phyloP scores from a whole-genome alignment of 2,888 invertebrate genomes.

The Spodoptera picta region DNA sequence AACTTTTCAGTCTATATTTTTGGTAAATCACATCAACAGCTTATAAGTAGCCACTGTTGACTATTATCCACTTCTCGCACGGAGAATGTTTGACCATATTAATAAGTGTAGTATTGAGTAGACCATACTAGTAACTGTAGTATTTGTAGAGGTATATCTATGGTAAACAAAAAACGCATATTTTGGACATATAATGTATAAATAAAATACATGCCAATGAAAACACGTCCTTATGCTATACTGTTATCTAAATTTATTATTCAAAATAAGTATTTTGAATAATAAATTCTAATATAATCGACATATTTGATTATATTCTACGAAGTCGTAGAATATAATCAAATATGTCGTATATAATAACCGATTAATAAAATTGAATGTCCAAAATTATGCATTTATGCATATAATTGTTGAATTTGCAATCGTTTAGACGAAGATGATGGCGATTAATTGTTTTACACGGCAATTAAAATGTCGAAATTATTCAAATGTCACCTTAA shows the following conservation, averaged over 20 bases:
- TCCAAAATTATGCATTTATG: conserved; percentile 21
- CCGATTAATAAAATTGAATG: conserved; percentile 9
- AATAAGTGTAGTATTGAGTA: too few species aligned
- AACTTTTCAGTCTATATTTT: too few species aligned
- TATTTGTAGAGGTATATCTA: too few species aligned
- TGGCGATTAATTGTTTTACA: conserved; percentile 49
- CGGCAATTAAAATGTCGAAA: conserved; percentile 51
- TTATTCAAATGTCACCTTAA: conserved; percentile 45
- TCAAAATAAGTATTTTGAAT: too few species aligned
- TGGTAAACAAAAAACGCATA: too few species aligned
- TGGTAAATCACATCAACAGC: too few species aligned
- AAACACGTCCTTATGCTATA: conserved; percentile 39
- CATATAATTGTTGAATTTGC: conserved; percentile 37
- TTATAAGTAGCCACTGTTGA: too few species aligned
- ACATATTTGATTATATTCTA: conserved; percentile 5
- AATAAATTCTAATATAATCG: too few species aligned
- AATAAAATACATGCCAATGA: conserved; percentile 18
- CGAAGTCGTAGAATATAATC: not conserved
- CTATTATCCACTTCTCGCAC: too few species aligned
- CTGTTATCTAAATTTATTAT: conserved; percentile 5
- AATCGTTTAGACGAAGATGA: conserved; percentile 45
- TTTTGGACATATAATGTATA: not conserved
- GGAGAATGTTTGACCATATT: too few species aligned
- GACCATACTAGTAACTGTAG: too few species aligned
- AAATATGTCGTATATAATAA: conserved; percentile 26